Evolutionary conservation across 1,140 invertebrate species (phyloP).

Genomic region (Polyergus mexicanus): DNA sequence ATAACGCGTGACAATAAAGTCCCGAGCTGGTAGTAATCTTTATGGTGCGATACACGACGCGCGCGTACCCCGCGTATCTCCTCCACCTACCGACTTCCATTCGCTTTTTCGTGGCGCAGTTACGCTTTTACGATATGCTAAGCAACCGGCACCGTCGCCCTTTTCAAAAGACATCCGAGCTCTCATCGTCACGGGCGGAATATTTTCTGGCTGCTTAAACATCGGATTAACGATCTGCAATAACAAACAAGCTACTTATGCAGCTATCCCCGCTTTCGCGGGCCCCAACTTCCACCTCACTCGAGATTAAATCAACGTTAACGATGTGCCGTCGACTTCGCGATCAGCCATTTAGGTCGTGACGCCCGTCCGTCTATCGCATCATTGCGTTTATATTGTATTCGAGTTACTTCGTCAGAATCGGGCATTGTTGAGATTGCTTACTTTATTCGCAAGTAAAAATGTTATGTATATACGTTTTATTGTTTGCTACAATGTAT

Average conservation of each 20-base stretch:
- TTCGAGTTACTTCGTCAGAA: neutral
- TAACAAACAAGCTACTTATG: slow-evolving; percentile 73
- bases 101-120: slow-evolving; percentile 64
- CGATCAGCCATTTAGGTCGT: slow-evolving; percentile 24
- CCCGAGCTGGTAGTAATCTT: slow-evolving; percentile 84
- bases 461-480: neutral
- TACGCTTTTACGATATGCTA: slow-evolving; percentile 81
- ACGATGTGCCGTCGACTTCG: slow-evolving; percentile 30
- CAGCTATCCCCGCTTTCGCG: neutral
- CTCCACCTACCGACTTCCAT: slow-evolving; percentile 28
- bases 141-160: slow-evolving; percentile 67
- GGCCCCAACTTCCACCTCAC: neutral
- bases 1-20: slow-evolving; percentile 86
- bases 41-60: slow-evolving; percentile 81
- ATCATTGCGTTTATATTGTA: neutral
- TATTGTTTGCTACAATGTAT: neutral
- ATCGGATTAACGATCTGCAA: slow-evolving; percentile 72
- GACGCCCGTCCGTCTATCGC: neutral
- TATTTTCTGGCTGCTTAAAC: slow-evolving; percentile 76
- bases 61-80: slow-evolving; percentile 1
- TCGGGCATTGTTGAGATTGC: neutral
- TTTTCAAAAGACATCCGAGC: slow-evolving; percentile 75
- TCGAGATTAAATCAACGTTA: slow-evolving; percentile 42
- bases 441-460: neutral
- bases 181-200: slow-evolving; percentile 71